Evolutionary conservation across 2,113 vertebrate genomes (phyloP), one percentile per base, ranked within the genome.

Genomic region (Hystrix brachyura): DNA sequence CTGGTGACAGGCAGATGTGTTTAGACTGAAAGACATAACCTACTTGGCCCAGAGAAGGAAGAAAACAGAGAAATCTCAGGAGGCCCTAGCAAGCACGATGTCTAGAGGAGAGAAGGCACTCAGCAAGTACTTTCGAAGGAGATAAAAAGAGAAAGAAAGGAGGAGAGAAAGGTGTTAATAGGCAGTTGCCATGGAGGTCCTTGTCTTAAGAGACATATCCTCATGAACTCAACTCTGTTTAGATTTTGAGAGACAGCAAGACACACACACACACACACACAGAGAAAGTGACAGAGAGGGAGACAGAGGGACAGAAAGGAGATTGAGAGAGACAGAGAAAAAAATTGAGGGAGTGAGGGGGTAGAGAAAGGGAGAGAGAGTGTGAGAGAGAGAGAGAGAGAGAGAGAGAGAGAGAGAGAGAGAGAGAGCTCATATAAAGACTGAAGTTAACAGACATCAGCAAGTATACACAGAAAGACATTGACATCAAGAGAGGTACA

Each of bases 181-280:
- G 90, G 74, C 91, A 90, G 79, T 88, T 53, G 78, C 7, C 10
- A 32, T 67, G 55, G 74, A 94, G 64, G 55, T 51, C 34, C 4
- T 0, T 53, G 48, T 60, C 64, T 92, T 87, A 57, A 59, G 96
- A 95, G 87, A 69, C 65, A 59, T 43, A 65, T 1, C 43, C 38
- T 93, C 48, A 48, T 32, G 11, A 89, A 18, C 65, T 93, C 84
- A 91, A 65, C 86, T 86, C 55, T 97, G 87, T 94, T 97, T 91
- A 95, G 80, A 82, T 59, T 81, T 95, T 3, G 23, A 18, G 60
- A 90, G n/a, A 60, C 62, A 78, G 27, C 43, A 27, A 46, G 38
- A 46, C 69, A 72, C 19, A 43, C 21, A 23, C 38, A 34, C 29
- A 67, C 29, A 67, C 32, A 67, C 32, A 34, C 32, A 67, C 14